A percentile compares a stretch with the other conserved stretches of the same genome.
Evolutionary conservation across 2,888 invertebrate species (phyloP).

Genomic region (Drosophila pseudotalamancana): DNA sequence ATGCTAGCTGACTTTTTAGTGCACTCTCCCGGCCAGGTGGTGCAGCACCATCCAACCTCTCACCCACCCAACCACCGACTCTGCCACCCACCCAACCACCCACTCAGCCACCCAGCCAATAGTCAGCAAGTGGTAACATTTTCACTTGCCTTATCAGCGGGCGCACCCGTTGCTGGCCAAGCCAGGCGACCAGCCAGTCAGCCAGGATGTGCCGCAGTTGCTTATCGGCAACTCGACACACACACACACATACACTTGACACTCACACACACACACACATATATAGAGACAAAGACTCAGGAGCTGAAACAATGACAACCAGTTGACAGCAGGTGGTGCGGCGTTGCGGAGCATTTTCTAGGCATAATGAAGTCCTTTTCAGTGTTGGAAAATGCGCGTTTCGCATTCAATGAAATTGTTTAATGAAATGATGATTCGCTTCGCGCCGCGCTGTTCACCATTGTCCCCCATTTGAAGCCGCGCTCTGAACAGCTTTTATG

Average conservation of each 20-base stretch:
- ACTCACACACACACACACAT: slow-evolving; percentile 25
- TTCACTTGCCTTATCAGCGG: slow-evolving; percentile 76
- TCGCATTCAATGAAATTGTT: slow-evolving; percentile 75
- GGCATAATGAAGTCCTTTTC: slow-evolving; percentile 67
- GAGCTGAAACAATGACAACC: slow-evolving; percentile 71
- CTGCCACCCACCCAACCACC: not conserved
- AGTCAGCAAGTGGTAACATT: slow-evolving; percentile 43
- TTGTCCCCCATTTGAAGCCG: slow-evolving; percentile 20
- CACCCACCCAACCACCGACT: not conserved
- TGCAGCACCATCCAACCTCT: not conserved
- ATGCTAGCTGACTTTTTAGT: slow-evolving; percentile 10
- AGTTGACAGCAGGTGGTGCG: slow-evolving; percentile 58
- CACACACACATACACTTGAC: slow-evolving; percentile 34
- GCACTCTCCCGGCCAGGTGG: slow-evolving; percentile 47
- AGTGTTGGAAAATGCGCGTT: slow-evolving; percentile 73
- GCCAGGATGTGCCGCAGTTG: slow-evolving; percentile 63
- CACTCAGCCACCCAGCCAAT: not conserved
- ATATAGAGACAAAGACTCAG: slow-evolving; percentile 29
- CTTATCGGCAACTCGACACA: slow-evolving; percentile 59
- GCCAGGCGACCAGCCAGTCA: slow-evolving; percentile 22
- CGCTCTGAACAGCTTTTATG: slow-evolving; percentile 48
- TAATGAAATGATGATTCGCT: slow-evolving; percentile 76
- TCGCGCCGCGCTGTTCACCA: slow-evolving; percentile 45
- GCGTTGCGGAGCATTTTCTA: not conserved
- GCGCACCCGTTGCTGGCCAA: slow-evolving; percentile 51